A percentile compares a stretch with the other conserved stretches of the same genome.
phyloP scores from a whole-genome alignment of 2,113 vertebrate genomes.

The Anseranas semipalmata region DNA sequence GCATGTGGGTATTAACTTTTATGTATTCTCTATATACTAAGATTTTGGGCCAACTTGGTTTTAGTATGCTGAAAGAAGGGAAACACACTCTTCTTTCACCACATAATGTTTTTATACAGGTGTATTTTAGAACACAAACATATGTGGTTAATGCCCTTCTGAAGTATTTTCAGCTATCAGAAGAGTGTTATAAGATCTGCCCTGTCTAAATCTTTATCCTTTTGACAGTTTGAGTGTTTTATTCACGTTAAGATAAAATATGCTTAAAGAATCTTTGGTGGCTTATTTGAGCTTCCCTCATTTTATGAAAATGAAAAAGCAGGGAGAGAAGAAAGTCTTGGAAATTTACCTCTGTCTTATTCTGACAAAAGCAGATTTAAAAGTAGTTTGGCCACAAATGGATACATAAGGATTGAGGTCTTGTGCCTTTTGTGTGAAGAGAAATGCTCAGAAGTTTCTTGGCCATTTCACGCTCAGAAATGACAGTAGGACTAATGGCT shows the following conservation, averaged over 20 bases:
- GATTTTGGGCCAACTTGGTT: not conserved
- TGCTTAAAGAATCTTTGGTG: not conserved
- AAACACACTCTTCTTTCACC: not conserved
- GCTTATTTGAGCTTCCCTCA: not conserved
- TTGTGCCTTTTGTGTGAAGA: not conserved
- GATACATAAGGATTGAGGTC: not conserved
- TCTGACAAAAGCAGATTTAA: not conserved
- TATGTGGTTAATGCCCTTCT: not conserved
- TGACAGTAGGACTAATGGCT: not conserved
- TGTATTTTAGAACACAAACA: not conserved
- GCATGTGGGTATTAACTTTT: slow-evolving; percentile 83
- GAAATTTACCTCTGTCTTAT: not conserved
- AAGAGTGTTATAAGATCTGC: not conserved
- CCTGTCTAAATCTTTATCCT: not conserved
- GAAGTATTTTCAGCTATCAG: not conserved
- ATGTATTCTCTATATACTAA: not conserved
- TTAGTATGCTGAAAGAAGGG: not conserved
- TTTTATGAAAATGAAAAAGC: not conserved
- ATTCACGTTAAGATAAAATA: not conserved
- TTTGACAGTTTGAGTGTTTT: not conserved
- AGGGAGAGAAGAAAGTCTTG: not conserved
- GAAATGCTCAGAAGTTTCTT: not conserved
- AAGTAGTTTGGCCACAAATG: not conserved
- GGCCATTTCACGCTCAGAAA: not conserved
- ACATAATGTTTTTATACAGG: not conserved